These are phyloP conservation scores for Phyllotis vaccarum DNA, from an alignment of 2,797 vertebrate genomes.

Conservation along the genomic window DNA sequence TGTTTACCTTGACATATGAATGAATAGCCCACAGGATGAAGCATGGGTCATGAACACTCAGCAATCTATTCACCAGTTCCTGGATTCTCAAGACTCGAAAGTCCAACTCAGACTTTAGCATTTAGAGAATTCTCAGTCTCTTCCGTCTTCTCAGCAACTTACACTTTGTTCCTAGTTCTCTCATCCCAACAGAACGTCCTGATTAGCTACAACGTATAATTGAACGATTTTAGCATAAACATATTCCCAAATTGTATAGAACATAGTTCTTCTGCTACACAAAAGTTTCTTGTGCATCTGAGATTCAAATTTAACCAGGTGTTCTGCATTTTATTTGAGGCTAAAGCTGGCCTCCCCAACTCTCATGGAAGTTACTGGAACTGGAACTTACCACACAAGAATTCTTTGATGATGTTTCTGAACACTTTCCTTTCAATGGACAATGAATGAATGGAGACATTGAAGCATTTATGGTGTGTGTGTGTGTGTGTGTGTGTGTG, in stretches of 20 bases:
- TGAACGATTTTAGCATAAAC: not conserved
- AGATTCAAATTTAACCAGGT: not conserved
- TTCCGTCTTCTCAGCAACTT: not conserved
- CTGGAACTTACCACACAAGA: not conserved
- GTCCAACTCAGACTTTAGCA: not conserved
- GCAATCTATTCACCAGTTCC: constrained; percentile 30
- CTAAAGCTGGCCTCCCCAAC: not conserved
- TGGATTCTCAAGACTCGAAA: constrained; percentile 36
- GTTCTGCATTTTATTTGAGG: not conserved
- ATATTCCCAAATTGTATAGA: not conserved
- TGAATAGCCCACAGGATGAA: constrained; percentile 48
- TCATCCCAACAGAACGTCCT: not conserved
- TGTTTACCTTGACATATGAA: constrained; percentile 74
- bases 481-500: not conserved
- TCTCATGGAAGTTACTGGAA: not conserved
- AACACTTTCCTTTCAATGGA: not conserved
- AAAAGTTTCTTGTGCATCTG: not conserved
- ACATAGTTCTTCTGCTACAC: not conserved
- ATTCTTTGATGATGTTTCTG: not conserved
- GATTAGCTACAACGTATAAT: not conserved
- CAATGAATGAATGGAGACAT: not conserved
- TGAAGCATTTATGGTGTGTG: not conserved
- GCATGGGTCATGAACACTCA: not conserved
- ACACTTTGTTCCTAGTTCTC: not conserved
- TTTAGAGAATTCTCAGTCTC: constrained; percentile 16